Evolutionary conservation across 1,140 invertebrate genomes (phyloP).

Genomic region (Drosophila parvula): DNA sequence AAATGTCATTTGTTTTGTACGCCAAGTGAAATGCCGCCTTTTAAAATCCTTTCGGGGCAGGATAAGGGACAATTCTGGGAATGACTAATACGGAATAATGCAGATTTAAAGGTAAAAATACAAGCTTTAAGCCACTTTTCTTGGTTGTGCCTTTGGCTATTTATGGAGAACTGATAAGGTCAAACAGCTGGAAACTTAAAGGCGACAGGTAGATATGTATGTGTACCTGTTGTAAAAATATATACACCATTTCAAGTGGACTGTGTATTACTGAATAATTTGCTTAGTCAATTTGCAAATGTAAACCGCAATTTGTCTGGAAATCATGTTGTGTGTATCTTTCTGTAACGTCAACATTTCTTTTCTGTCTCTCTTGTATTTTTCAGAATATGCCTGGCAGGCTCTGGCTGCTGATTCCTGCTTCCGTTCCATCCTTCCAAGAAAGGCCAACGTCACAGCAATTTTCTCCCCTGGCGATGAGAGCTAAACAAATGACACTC

Average conservation of each 20-base stretch:
- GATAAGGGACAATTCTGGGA: conserved; percentile 3
- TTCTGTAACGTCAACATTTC: conserved; percentile 33
- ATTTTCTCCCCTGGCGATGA: conserved; percentile 32
- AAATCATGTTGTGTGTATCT: conserved; percentile 46
- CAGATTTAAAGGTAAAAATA: background rate
- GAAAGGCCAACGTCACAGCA: conserved; percentile 22
- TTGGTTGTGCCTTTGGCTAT: background rate
- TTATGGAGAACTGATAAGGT: background rate
- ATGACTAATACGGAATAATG: conserved; percentile 12
- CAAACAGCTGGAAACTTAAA: background rate
- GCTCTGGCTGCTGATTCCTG: conserved; percentile 12
- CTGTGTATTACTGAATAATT: conserved; percentile 15
- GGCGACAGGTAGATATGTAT: background rate
- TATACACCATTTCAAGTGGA: background rate
- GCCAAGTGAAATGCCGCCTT: conserved; percentile 4
- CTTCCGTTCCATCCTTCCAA: background rate
- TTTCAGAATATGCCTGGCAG: conserved; percentile 43
- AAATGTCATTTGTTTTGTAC: conserved; percentile 36
- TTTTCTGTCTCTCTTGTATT: conserved; percentile 5
- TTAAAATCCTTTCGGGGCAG: conserved; percentile 16
- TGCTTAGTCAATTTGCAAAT: conserved; percentile 20
- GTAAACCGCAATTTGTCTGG: conserved; percentile 30
- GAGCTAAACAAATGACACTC: conserved; percentile 44
- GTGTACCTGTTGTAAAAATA: conserved; percentile 4
- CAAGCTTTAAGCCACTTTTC: background rate